phyloP scores from a whole-genome alignment of 2,888 invertebrate genomes.

The Lysandra bellargus region DNA sequence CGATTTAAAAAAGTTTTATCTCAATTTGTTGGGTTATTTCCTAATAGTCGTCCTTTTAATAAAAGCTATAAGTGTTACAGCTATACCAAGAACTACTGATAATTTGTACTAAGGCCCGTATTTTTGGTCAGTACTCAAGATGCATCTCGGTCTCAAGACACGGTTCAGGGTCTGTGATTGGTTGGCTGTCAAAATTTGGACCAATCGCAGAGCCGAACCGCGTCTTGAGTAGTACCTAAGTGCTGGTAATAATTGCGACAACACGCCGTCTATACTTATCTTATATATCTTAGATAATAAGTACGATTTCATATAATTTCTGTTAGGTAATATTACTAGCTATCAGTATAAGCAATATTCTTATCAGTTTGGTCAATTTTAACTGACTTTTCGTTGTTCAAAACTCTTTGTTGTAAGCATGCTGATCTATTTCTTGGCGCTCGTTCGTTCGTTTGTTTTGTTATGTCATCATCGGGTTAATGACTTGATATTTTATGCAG shows the following conservation, averaged over 20 bases:
- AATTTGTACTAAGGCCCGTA: neutral
- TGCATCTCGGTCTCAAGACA: no score
- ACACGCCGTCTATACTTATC: neutral
- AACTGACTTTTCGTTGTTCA: neutral
- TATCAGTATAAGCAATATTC: neutral
- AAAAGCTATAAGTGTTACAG: neutral
- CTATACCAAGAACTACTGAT: neutral
- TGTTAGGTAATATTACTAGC: neutral
- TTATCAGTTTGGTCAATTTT: neutral
- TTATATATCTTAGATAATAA: neutral
- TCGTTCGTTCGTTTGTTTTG: neutral
- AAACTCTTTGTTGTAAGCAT: neutral
- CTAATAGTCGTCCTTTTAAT: neutral
- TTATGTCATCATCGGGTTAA: constrained; percentile 3
- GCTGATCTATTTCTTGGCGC: neutral
- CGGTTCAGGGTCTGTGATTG: no score
- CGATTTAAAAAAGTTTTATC: no score
- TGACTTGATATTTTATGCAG: neutral
- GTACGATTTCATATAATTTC: neutral
- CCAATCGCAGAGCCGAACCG: no score
- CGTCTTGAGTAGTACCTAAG: no score
- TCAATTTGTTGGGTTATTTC: no score
- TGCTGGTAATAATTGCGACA: neutral
- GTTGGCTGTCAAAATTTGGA: no score
- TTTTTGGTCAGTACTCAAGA: no score